A percentile compares a stretch with the other conserved stretches of the same genome.
Evolutionary conservation across 1,140 invertebrate genomes (phyloP).

Genomic region (Diplogasteroides magnus): DNA sequence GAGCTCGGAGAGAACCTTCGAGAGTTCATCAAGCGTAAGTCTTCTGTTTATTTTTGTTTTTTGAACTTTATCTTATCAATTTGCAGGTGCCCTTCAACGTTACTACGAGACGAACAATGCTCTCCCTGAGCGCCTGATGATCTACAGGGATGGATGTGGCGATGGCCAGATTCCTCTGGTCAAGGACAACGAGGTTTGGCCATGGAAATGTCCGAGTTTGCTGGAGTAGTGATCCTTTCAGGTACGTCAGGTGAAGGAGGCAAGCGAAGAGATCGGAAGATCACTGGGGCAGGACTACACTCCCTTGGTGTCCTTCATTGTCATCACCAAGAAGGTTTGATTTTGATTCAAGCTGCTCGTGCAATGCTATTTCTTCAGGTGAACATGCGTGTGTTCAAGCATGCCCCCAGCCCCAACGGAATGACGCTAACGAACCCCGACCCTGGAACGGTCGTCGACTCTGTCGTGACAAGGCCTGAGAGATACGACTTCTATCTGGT

Average conservation of each 20-base stretch:
- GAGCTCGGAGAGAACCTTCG: slow-evolving; percentile 22
- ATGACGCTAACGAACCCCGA: slow-evolving; percentile 13
- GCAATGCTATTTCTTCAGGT: not conserved
- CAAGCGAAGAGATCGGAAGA: slow-evolving; percentile 11
- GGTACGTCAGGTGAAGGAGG: slow-evolving; percentile 14
- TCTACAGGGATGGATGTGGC: slow-evolving; percentile 31
- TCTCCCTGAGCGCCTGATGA: slow-evolving; percentile 12
- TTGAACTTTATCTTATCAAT: not conserved
- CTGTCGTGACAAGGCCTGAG: too few relatives aligned
- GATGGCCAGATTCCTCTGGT: slow-evolving; percentile 29
- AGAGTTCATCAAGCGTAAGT: slow-evolving; percentile 21
- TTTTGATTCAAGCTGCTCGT: not conserved
- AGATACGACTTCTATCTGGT: too few relatives aligned
- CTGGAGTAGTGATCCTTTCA: slow-evolving; percentile 9
- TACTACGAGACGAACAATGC: slow-evolving; percentile 14
- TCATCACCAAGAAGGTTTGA: slow-evolving; percentile 28
- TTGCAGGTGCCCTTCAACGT: slow-evolving; percentile 21
- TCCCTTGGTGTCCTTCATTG: slow-evolving; percentile 21
- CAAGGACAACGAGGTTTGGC: slow-evolving; percentile 13
- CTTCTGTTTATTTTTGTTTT: not conserved
- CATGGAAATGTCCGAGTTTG: not conserved
- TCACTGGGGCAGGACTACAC: not conserved
- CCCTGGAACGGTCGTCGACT: slow-evolving; percentile 31
- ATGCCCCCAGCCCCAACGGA: not conserved
- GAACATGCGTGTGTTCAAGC: not conserved